A percentile compares a stretch with the other conserved stretches of the same genome.
Conservation (phyloP, 2,113 vertebrate species). For the Lethenteron reissneri region DNA sequence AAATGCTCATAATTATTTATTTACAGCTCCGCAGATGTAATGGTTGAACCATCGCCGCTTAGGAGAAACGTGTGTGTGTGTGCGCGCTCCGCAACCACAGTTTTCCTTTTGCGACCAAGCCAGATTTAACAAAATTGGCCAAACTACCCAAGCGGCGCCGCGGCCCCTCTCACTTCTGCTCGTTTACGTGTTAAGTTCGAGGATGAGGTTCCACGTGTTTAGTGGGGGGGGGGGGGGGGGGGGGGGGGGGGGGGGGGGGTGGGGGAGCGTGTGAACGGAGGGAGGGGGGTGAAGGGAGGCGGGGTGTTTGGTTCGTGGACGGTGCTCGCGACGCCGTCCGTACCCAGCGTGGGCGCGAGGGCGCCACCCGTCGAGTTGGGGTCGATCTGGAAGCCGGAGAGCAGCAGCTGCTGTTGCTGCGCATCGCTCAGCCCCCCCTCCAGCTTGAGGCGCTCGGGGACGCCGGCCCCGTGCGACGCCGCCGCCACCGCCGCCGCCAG, state of each 20-base stretch:
- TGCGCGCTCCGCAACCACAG: too few species aligned
- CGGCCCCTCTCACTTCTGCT: too few species aligned
- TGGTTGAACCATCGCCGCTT: not conserved
- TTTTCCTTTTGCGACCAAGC: conserved; percentile 20
- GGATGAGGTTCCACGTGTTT: conserved; percentile 56
- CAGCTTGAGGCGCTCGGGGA: conserved; percentile 6
- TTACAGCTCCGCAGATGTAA: conserved; percentile 1
- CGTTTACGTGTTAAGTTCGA: too few species aligned
- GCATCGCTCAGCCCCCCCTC: not conserved
- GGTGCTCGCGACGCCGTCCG: too few species aligned
- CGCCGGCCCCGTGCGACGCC: not conserved
- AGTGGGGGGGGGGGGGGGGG: conserved; percentile 35
- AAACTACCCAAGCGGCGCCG: too few species aligned
- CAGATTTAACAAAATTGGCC: conserved; percentile 33
- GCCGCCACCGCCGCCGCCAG: conserved; percentile 28
- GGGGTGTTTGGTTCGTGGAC: too few species aligned
- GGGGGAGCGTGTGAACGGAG: conserved; percentile 12
- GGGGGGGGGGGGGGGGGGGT: too few species aligned
- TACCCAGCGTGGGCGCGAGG: too few species aligned
- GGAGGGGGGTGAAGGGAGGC: conserved; percentile 13
- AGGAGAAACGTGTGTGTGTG: not conserved
- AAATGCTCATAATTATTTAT: not conserved
- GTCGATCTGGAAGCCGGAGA: too few species aligned
- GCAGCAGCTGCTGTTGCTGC: too few species aligned
- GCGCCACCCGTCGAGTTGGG: too few species aligned